Evolutionary conservation across 2,113 vertebrate genomes (phyloP), one percentile per base, ranked within the genome.

Genomic region (Cyprinodon tularosa): DNA sequence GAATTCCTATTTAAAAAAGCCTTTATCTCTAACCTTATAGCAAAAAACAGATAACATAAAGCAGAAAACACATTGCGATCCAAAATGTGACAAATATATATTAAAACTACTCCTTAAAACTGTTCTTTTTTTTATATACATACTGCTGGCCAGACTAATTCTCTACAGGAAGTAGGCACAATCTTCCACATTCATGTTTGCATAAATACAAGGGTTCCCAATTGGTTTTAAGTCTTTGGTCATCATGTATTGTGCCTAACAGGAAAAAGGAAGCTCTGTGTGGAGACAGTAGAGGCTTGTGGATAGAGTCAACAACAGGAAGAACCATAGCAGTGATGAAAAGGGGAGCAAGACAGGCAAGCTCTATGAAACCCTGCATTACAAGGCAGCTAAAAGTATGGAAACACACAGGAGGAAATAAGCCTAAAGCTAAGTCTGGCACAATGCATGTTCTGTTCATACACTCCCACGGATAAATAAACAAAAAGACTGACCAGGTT

Each of bases 241-340:
- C 63, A 63, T 68, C 74, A 77, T 73, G 42, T 69, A 38, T 68
- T 75, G 65, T 77, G 66, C 42, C 44, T 36, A 62, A 79, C 83
- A 87, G 85, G 84, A 91, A 89, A 68, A 61, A 75, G 77, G 69
- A 77, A 64, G 71, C 42, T 66, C 72, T 77, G 67, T 72, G 73
- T 75, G 81, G 75, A 80, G 71, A 74, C 77, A 65, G 74, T 47
- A 59, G 64, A 76, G 72, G 53, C 69, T 74, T 66, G 60, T 15
- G 50, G 75, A 72, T 72, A 36, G 17, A 66, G 69, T 63, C 74
- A 80, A 84, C 64, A 88, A 87, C 78, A 86, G 84, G 84, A 91
- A 86, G 72, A 44, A 78, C 53, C 63, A 13, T 17, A 29, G 70
- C 63, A 75, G 71, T 6, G 0, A 62, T 14, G 3, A 67, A 45